These are phyloP conservation scores for Lerista edwardsae DNA, from an alignment of 2,797 vertebrate genomes.

Conservation along the genomic window DNA sequence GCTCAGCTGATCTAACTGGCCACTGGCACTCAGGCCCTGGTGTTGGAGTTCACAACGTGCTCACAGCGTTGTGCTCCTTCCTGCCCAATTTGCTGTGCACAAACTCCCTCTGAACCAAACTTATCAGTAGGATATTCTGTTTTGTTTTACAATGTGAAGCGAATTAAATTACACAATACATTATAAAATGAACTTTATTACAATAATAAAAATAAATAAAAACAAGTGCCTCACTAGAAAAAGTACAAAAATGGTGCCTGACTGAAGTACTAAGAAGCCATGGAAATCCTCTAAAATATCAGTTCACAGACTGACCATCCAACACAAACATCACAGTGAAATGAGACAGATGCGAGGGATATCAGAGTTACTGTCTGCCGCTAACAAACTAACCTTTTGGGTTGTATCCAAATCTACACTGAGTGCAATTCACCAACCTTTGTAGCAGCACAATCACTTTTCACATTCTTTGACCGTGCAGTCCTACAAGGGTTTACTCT, in stretches of 20 bases:
- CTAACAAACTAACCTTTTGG: neutral
- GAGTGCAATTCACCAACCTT: neutral
- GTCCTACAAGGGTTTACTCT: neutral
- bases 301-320: slow-evolving; percentile 4
- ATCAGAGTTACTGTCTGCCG: neutral
- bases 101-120: neutral
- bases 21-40: neutral
- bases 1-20: neutral
- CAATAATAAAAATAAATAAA: slow-evolving; percentile 66
- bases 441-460: neutral
- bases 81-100: too few species aligned
- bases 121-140: neutral
- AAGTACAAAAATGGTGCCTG: neutral
- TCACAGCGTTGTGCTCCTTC: too few species aligned
- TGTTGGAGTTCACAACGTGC: too few species aligned
- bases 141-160: too few species aligned
- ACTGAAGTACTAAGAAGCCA: neutral
- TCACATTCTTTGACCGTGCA: neutral
- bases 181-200: slow-evolving; percentile 66
- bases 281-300: slow-evolving; percentile 33
- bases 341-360: neutral
- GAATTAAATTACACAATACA: slow-evolving; percentile 26
- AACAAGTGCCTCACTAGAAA: slow-evolving; percentile 56
- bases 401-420: neutral
- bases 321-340: neutral